Percentiles rank a stretch among this genome's conserved stretches.
Conservation (phyloP, 2,797 vertebrate genomes). For the Hyperoplus lanceolatus region DNA sequence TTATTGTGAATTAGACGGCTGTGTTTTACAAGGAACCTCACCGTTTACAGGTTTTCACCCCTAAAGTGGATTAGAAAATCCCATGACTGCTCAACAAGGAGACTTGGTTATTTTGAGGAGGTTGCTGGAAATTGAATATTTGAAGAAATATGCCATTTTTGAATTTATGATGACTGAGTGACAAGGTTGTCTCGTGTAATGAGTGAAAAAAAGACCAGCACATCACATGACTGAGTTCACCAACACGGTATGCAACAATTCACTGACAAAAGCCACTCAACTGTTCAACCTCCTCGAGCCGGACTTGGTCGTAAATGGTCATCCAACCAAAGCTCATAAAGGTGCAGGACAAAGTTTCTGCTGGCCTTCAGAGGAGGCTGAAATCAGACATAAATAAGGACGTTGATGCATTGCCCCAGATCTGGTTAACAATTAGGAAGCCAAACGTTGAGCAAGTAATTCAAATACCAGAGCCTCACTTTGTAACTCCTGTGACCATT, state of each 20-base stretch:
- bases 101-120: conserved; percentile 24
- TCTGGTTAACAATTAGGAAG: conserved; percentile 1
- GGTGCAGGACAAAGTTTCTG: neutral
- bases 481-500: neutral
- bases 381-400: neutral
- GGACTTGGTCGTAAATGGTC: neutral
- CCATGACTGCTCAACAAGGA: conserved; percentile 18
- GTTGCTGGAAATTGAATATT: neutral
- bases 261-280: conserved; percentile 3
- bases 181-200: neutral
- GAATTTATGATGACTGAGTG: conserved; percentile 6
- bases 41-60: conserved; percentile 60
- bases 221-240: neutral
- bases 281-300: neutral
- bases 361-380: neutral
- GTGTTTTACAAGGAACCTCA: conserved; percentile 66
- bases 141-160: conserved; percentile 1
- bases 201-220: conserved; percentile 3
- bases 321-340: neutral
- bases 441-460: neutral
- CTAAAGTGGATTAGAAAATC: conserved; percentile 18
- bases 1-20: conserved; percentile 84
- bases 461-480: neutral
- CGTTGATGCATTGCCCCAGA: neutral
- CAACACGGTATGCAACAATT: neutral